Evolutionary conservation across 2,797 vertebrate genomes (phyloP).

Genomic region (Vipera latastei): DNA sequence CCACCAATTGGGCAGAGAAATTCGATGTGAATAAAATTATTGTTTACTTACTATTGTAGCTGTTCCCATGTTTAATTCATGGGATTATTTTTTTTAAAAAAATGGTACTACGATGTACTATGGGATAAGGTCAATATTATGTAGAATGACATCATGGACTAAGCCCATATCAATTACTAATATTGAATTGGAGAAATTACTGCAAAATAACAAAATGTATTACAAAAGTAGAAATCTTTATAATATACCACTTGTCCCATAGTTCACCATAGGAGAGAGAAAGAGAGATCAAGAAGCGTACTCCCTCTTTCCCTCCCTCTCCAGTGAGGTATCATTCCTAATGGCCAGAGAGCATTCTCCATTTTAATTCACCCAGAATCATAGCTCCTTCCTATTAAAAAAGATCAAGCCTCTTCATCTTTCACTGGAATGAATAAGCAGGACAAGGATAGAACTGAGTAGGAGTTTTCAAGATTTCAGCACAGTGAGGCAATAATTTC

Average conservation of each 20-base stretch:
- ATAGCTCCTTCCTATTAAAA: neutral
- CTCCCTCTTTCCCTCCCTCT: neutral
- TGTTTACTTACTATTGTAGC: neutral
- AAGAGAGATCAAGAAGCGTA: neutral
- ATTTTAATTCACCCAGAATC: neutral
- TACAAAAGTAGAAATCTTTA: neutral
- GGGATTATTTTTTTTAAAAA: neutral
- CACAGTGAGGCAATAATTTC: neutral
- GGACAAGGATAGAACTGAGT: neutral
- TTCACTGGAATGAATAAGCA: neutral
- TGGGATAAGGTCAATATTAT: neutral
- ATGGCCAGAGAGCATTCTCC: neutral
- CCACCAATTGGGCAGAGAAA: neutral
- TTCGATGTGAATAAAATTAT: neutral
- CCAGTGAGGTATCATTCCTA: neutral
- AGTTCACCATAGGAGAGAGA: neutral
- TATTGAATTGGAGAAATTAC: neutral
- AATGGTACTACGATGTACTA: neutral
- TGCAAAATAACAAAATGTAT: neutral
- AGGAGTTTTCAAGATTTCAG: neutral
- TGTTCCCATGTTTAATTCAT: neutral
- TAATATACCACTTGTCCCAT: neutral
- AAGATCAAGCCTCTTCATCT: no score
- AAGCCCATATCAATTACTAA: neutral
- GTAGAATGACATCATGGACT: neutral